Evolutionary conservation across 2,797 vertebrate genomes (phyloP).

Genomic region (Gallinago stenura): DNA sequence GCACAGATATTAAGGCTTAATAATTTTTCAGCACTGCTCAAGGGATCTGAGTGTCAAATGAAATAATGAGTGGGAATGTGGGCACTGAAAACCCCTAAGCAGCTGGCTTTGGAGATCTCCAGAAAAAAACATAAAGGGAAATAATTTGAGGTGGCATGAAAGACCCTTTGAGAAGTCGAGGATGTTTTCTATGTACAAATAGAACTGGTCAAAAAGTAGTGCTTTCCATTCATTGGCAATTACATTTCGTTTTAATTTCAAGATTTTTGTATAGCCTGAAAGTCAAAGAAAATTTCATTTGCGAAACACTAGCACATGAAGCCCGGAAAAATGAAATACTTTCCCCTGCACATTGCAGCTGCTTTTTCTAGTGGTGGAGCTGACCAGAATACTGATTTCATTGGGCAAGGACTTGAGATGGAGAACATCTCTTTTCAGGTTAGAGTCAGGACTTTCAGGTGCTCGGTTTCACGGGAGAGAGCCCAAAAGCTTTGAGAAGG

Average conservation of each 20-base stretch:
- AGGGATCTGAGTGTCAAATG: conserved; percentile 53
- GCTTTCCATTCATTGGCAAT: conserved; percentile 9
- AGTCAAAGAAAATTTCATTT: conserved; percentile 47
- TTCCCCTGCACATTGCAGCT: conserved; percentile 28
- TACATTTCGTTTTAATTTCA: conserved; percentile 37
- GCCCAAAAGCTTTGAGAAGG: fast-evolving
- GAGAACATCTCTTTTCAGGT: not conserved
- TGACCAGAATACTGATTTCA: conserved; percentile 49
- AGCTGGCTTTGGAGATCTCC: conserved; percentile 20
- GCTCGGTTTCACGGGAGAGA: not conserved
- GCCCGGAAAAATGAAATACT: not conserved
- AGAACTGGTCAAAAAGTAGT: not conserved
- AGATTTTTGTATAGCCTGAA: not conserved
- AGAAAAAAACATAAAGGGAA: not conserved
- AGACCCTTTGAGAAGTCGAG: not conserved
- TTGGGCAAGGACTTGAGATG: not conserved
- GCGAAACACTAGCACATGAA: not conserved
- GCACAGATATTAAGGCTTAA: conserved; percentile 35
- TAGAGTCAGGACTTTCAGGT: not conserved
- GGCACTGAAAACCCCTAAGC: conserved; percentile 20
- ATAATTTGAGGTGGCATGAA: conserved; percentile 1
- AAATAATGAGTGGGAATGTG: conserved; percentile 50
- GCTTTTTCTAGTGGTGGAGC: not conserved
- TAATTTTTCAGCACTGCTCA: conserved; percentile 52
- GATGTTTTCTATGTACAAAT: not conserved